phyloP scores from a whole-genome alignment of 2,888 invertebrate genomes.

The Eupithecia pulchellata region DNA sequence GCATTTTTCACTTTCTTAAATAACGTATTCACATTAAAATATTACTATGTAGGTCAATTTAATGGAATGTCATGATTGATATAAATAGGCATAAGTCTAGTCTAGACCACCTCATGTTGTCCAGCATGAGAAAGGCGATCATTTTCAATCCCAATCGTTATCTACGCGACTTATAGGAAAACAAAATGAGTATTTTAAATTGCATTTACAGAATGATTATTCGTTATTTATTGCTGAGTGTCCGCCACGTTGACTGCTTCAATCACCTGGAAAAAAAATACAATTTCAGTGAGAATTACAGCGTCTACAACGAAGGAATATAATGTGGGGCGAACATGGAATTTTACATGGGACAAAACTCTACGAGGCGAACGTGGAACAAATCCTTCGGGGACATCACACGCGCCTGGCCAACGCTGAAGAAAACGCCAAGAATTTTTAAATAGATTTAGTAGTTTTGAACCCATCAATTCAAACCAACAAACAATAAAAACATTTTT shows the following conservation, averaged over 20 bases:
- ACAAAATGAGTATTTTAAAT: neutral
- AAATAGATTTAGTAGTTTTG: no score
- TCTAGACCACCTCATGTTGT: neutral
- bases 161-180: neutral
- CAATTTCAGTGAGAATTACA: no score
- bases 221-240: conserved; percentile 52
- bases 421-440: no score
- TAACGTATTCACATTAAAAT: neutral
- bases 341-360: no score
- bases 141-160: neutral
- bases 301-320: no score
- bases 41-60: neutral
- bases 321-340: no score
- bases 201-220: neutral
- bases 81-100: neutral
- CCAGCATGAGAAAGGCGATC: neutral
- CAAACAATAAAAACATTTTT: no score
- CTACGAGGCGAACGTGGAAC: no score
- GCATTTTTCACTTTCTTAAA: conserved; percentile 5
- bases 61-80: neutral
- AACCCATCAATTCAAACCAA: no score
- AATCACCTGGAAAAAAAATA: conserved; percentile 65
- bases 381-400: no score
- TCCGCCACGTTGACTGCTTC: conserved; percentile 60
- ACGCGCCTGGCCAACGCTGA: no score